A percentile compares a stretch with the other conserved stretches of the same genome.
Conservation (phyloP, 2,113 vertebrate species). For the Arvicanthis niloticus region DNA sequence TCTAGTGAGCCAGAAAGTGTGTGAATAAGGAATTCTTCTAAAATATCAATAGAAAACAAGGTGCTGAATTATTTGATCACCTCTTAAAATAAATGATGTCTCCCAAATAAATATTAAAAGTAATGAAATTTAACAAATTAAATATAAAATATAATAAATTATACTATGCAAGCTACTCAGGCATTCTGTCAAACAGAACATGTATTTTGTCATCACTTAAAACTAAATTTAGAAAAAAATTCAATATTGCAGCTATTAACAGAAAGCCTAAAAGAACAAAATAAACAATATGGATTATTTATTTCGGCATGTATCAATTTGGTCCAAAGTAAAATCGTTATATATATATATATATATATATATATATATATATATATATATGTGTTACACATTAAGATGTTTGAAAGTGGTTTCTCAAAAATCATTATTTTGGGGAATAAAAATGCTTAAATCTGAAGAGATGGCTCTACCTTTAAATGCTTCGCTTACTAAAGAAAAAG, state of each 20-base stretch:
- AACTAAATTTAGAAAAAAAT: background rate
- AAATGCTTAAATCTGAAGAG: background rate
- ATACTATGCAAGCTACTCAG: background rate
- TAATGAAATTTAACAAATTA: background rate
- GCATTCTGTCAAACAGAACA: background rate
- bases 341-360: too few relatives aligned
- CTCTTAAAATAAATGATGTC: background rate
- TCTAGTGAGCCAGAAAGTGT: background rate
- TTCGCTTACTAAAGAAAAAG: background rate
- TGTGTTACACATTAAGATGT: constrained; percentile 58
- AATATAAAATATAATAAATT: background rate
- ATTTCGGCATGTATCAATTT: background rate
- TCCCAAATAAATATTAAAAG: background rate
- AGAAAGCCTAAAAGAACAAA: background rate
- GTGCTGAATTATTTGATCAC: background rate
- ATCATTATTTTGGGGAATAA: constrained; percentile 30
- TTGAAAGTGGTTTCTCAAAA: constrained; percentile 45
- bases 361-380: too few relatives aligned
- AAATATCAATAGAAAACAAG: background rate
- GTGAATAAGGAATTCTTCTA: background rate
- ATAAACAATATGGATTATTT: background rate
- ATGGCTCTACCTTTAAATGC: background rate
- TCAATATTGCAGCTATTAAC: background rate
- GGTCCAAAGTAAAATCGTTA: background rate
- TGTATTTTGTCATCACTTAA: background rate